A percentile compares a stretch with the other conserved stretches of the same genome.
These are phyloP conservation scores for Leptosomus discolor DNA, from an alignment of 2,113 vertebrate species.

Conservation along the genomic window DNA sequence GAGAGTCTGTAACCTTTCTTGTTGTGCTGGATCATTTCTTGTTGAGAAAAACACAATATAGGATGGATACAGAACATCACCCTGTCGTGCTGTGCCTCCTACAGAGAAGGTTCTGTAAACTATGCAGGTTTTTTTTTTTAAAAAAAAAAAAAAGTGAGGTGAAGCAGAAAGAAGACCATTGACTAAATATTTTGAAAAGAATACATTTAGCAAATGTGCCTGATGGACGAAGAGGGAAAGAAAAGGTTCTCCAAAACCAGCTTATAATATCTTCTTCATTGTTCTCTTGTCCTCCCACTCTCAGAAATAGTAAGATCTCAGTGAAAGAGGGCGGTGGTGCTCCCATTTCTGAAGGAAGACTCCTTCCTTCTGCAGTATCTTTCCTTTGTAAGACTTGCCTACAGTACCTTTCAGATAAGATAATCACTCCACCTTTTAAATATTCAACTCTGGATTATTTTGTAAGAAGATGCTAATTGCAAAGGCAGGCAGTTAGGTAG, in stretches of 20 bases:
- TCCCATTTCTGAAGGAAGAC: neutral
- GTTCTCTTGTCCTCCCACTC: neutral
- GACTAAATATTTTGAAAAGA: neutral
- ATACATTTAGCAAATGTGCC: neutral
- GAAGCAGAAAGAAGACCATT: neutral
- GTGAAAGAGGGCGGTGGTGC: neutral
- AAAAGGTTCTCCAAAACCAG: neutral
- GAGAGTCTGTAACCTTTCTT: neutral
- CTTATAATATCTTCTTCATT: neutral
- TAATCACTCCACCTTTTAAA: neutral
- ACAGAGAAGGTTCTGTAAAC: neutral
- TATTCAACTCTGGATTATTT: neutral
- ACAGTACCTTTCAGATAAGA: neutral
- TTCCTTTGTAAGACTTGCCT: neutral
- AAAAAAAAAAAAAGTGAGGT: neutral
- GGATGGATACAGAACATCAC: neutral
- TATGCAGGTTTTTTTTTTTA: fast-evolving
- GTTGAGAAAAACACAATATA: neutral
- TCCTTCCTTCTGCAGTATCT: neutral
- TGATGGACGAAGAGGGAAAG: neutral
- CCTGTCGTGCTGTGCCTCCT: fast-evolving
- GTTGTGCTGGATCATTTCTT: neutral
- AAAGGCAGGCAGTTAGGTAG: neutral
- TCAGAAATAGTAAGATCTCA: neutral
- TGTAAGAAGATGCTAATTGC: neutral